phyloP scores from a whole-genome alignment of 2,888 invertebrate genomes.

The Rhodophaea formosa region DNA sequence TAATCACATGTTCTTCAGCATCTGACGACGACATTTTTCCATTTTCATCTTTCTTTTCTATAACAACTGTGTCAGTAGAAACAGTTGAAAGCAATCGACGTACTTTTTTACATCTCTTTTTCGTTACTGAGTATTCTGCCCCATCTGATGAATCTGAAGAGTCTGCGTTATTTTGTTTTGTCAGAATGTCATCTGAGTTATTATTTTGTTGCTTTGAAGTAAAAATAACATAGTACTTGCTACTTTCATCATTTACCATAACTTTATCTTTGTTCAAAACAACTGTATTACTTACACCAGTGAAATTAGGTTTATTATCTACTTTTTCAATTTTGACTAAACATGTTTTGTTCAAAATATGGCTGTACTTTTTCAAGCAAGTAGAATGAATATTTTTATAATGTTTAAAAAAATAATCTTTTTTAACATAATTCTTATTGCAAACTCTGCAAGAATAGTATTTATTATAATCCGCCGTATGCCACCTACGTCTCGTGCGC shows the following conservation, averaged over 20 bases:
- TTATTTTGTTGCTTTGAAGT: conserved; percentile 1
- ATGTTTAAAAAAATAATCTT: conserved; percentile 20
- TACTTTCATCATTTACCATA: conserved; percentile 36
- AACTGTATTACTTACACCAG: conserved; percentile 44
- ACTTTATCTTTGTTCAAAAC: conserved; percentile 47
- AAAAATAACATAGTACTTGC: conserved; percentile 47
- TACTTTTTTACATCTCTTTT: conserved; percentile 33
- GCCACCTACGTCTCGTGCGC: neutral
- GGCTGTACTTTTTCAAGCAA: conserved; percentile 35
- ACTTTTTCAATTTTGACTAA: conserved; percentile 47
- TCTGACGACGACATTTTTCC: conserved; percentile 6
- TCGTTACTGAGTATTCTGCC: conserved; percentile 22
- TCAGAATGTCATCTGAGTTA: conserved; percentile 26
- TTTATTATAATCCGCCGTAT: conserved; percentile 22
- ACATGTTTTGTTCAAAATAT: conserved; percentile 43
- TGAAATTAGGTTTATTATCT: conserved; percentile 52
- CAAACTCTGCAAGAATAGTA: conserved; percentile 29
- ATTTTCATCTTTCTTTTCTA: conserved; percentile 26
- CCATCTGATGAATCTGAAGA: conserved; percentile 33
- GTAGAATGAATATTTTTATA: conserved; percentile 14
- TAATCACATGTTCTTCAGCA: neutral
- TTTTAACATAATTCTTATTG: conserved; percentile 15
- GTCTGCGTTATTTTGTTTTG: conserved; percentile 14
- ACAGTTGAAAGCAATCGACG: conserved; percentile 40
- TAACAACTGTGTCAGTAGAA: conserved; percentile 37